Conservation (phyloP, 1,140 invertebrate species). For the Laodelphax striatellus region DNA sequence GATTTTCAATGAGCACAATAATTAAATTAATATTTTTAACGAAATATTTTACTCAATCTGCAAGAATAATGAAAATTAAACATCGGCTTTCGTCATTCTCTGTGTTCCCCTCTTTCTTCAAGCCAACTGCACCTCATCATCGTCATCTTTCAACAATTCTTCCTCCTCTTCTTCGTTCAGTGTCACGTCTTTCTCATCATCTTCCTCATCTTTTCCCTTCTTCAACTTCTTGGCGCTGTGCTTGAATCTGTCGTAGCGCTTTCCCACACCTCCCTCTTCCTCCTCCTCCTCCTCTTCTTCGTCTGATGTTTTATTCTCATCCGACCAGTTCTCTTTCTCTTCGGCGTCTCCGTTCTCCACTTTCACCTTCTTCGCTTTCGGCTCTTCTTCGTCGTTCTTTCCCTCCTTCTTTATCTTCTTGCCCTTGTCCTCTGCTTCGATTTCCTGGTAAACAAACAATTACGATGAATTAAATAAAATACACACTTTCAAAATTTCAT, state of each 20-base stretch:
- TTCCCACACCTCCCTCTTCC: conserved; percentile 2
- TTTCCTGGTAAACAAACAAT: not conserved
- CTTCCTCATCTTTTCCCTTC: not conserved
- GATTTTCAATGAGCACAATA: too few relatives aligned
- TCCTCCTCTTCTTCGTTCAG: not conserved
- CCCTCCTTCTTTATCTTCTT: not conserved
- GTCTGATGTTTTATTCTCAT: conserved; percentile 4
- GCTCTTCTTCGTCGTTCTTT: not conserved
- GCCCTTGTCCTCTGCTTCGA: conserved; percentile 1
- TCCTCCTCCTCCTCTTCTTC: conserved; percentile 13
- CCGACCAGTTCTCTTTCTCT: conserved; percentile 9
- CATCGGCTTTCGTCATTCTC: too few relatives aligned
- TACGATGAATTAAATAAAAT: not conserved
- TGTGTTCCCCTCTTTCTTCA: too few relatives aligned
- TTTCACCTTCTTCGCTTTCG: conserved; percentile 1
- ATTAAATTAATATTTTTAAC: too few relatives aligned
- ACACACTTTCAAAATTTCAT: too few relatives aligned
- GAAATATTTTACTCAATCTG: too few relatives aligned
- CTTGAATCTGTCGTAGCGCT: conserved; percentile 16
- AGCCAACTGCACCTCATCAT: too few relatives aligned
- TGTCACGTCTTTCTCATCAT: not conserved
- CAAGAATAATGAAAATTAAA: too few relatives aligned
- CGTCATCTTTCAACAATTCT: not conserved
- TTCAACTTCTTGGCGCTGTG: conserved; percentile 8
- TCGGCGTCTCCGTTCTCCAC: conserved; percentile 3